A percentile compares a stretch with the other conserved stretches of the same genome.
These are phyloP conservation scores for Nerophis ophidion DNA, from an alignment of 2,113 vertebrate species.

Conservation along the genomic window DNA sequence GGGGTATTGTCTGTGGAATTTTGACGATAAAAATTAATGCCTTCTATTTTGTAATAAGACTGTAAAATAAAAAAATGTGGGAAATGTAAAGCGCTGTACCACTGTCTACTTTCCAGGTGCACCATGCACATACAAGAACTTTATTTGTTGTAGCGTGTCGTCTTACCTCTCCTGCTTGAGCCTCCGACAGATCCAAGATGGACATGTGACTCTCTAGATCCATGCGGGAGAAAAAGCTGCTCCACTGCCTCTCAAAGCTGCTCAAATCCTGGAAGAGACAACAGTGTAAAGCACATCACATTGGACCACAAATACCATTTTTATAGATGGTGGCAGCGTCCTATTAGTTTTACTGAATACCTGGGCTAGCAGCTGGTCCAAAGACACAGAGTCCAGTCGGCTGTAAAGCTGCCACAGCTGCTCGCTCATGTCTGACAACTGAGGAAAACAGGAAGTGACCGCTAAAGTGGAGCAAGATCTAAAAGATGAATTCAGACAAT, in stretches of 20 bases:
- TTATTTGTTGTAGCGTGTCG: not conserved
- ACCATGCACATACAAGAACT: not conserved
- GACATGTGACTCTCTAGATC: slow-evolving; percentile 88
- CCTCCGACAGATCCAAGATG: slow-evolving; percentile 91
- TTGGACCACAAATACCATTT: not conserved
- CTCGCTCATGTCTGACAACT: slow-evolving; percentile 91
- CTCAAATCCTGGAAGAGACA: slow-evolving; percentile 76
- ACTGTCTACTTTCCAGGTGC: too few relatives aligned
- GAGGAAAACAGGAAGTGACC: slow-evolving; percentile 17
- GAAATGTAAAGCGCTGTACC: too few relatives aligned
- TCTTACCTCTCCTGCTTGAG: slow-evolving; percentile 87
- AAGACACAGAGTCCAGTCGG: slow-evolving; percentile 84
- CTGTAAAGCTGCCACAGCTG: slow-evolving; percentile 86
- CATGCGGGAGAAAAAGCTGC: slow-evolving; percentile 84
- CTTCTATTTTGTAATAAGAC: too few relatives aligned
- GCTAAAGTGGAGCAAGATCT: not conserved
- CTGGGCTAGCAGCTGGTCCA: slow-evolving; percentile 83
- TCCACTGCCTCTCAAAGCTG: slow-evolving; percentile 89
- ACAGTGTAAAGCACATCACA: not conserved
- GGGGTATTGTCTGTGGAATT: too few relatives aligned
- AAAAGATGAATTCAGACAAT: not conserved
- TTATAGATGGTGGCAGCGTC: too few relatives aligned
- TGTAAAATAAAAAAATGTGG: too few relatives aligned
- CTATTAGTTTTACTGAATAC: slow-evolving; percentile 48
- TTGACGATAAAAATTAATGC: too few relatives aligned